Evolutionary conservation across 2,888 invertebrate species (phyloP).

Genomic region (Ormyrus thymus): DNA sequence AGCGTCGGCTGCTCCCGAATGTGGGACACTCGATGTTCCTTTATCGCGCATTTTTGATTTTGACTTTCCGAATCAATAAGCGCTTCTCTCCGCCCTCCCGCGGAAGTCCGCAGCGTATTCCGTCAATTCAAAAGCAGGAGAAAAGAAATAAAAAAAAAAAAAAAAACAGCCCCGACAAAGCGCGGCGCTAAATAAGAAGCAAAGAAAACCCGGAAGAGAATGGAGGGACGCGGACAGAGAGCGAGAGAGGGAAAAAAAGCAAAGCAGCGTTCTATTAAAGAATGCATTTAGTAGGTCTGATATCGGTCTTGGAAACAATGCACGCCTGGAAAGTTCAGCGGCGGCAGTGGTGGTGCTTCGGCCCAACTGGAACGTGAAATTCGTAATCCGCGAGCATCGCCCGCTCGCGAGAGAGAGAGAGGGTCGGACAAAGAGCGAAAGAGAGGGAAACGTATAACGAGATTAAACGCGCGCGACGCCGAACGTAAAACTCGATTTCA

Average conservation of each 20-base stretch:
- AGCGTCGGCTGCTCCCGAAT: no score
- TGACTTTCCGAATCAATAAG: no score
- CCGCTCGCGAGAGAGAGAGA: not conserved
- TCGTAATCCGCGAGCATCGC: not conserved
- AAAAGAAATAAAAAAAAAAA: not conserved
- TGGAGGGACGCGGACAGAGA: no score
- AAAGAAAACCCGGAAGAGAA: no score
- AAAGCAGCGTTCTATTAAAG: not conserved
- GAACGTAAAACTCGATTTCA: not conserved
- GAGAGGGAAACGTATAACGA: not conserved
- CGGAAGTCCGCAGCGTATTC: no score
- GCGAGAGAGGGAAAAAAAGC: not conserved
- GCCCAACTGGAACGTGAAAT: constrained; percentile 23
- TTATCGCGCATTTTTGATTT: no score
- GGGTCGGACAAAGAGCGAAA: not conserved
- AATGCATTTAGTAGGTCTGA: constrained; percentile 3
- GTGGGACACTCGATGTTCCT: no score
- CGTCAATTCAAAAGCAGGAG: no score
- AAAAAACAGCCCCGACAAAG: not conserved
- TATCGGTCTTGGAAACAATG: not conserved
- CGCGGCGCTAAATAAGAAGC: not conserved
- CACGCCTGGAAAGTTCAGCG: not conserved
- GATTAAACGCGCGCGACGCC: not conserved
- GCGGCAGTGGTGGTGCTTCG: not conserved
- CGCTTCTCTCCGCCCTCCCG: no score